Evolutionary conservation across 2,113 vertebrate genomes (phyloP).

Genomic region (Fregetta grallaria): DNA sequence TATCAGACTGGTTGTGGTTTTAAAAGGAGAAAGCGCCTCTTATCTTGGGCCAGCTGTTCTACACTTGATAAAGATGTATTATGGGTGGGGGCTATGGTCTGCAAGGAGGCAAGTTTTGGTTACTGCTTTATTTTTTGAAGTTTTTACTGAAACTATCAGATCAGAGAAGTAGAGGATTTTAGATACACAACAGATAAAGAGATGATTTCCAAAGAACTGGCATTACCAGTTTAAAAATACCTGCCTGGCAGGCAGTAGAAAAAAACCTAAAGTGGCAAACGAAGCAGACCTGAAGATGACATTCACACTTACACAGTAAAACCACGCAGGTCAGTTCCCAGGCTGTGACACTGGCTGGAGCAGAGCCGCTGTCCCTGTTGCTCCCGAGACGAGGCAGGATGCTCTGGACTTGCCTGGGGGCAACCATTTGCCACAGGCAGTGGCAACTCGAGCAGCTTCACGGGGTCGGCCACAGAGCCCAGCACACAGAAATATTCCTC

Average conservation of each 20-base stretch:
- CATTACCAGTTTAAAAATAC: not conserved
- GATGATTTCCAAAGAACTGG: not conserved
- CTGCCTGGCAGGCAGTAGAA: not conserved
- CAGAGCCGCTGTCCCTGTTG: too few relatives aligned
- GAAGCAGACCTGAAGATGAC: too few relatives aligned
- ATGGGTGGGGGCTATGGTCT: not conserved
- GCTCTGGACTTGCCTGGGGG: not conserved
- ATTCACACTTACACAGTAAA: not conserved
- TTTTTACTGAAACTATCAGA: not conserved
- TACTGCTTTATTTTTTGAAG: not conserved
- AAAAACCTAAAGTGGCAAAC: not conserved
- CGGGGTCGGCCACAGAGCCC: rapidly evolving
- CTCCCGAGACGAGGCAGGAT: too few relatives aligned
- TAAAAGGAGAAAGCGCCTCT: not conserved
- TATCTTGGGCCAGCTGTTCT: not conserved
- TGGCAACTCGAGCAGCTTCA: not conserved
- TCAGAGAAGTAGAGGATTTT: not conserved
- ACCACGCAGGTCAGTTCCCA: too few relatives aligned
- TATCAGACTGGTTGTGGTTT: not conserved
- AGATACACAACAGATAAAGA: not conserved
- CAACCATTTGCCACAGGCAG: rapidly evolving
- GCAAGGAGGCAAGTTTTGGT: not conserved
- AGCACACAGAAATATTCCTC: not conserved
- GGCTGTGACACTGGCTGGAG: not conserved
- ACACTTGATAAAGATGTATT: not conserved